phyloP scores from a whole-genome alignment of 2,797 vertebrate genomes.

The Leptodactylus fallax region DNA sequence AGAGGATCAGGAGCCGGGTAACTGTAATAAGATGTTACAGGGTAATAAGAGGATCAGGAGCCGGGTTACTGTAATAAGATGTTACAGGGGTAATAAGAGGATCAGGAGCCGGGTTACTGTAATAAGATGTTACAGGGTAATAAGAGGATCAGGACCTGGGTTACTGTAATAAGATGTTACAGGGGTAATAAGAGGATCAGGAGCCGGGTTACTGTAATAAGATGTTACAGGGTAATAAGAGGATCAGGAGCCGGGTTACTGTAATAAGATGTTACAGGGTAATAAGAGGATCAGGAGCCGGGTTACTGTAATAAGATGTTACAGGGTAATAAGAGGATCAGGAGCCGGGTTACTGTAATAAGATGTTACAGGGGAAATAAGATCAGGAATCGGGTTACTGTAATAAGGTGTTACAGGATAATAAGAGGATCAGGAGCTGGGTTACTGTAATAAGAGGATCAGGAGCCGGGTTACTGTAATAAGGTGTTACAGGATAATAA shows the following conservation, averaged over 20 bases:
- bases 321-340: constrained; percentile 4
- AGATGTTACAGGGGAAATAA: background rate
- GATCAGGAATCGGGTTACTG: constrained; percentile 14
- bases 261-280: constrained; percentile 8
- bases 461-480: constrained; percentile 28
- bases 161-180: constrained; percentile 43
- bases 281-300: constrained; percentile 7
- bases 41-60: constrained; percentile 21
- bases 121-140: constrained; percentile 35
- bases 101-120: constrained; percentile 27
- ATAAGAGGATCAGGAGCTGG: constrained; percentile 1
- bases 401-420: background rate
- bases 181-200: constrained; percentile 32
- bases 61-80: constrained; percentile 21
- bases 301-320: constrained; percentile 9
- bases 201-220: constrained; percentile 29
- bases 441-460: constrained; percentile 26
- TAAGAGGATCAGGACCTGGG: constrained; percentile 24
- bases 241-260: background rate
- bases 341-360: constrained; percentile 19
- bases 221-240: background rate
- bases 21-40: constrained; percentile 17
- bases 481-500: constrained; percentile 11
- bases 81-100: constrained; percentile 11
- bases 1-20: constrained; percentile 14